Percentiles rank a stretch among this genome's conserved stretches.
These are phyloP conservation scores for Cryptus viduatorius DNA, from an alignment of 2,888 invertebrate species.

Conservation along the genomic window DNA sequence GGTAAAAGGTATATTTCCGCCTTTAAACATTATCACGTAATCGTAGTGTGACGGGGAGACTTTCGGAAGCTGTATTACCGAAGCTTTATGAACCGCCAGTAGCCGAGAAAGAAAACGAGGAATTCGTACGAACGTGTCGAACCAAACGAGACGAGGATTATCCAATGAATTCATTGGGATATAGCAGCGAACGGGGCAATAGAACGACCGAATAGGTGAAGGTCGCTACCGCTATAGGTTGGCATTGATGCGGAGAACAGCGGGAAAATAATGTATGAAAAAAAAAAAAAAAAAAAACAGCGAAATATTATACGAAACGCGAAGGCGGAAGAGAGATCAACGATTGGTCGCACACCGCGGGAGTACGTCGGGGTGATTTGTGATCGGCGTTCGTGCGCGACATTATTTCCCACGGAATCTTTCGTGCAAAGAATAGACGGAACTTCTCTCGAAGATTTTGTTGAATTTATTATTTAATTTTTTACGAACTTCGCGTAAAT, in stretches of 20 bases:
- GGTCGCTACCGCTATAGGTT: conserved; percentile 5
- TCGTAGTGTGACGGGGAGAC: conserved; percentile 2
- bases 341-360: conserved; percentile 27
- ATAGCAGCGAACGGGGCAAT: conserved; percentile 33
- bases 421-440: background rate
- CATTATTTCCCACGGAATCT: conserved; percentile 7
- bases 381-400: conserved; percentile 12
- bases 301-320: conserved; percentile 41
- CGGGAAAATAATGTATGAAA: conserved; percentile 41
- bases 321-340: background rate
- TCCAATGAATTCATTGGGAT: conserved; percentile 42
- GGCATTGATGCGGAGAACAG: conserved; percentile 54
- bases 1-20: background rate
- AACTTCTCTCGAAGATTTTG: background rate
- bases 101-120: conserved; percentile 69
- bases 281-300: conserved; percentile 30
- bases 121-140: conserved; percentile 68
- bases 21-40: conserved; percentile 6
- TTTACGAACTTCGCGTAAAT: background rate
- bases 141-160: conserved; percentile 68
- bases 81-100: background rate
- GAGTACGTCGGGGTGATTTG: conserved; percentile 1
- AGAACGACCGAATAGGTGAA: conserved; percentile 31
- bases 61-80: background rate
- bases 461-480: background rate